A percentile compares a stretch with the other conserved stretches of the same genome.
These are phyloP conservation scores for Lottia gigantea DNA, from an alignment of 2,888 invertebrate species.

Conservation along the genomic window DNA sequence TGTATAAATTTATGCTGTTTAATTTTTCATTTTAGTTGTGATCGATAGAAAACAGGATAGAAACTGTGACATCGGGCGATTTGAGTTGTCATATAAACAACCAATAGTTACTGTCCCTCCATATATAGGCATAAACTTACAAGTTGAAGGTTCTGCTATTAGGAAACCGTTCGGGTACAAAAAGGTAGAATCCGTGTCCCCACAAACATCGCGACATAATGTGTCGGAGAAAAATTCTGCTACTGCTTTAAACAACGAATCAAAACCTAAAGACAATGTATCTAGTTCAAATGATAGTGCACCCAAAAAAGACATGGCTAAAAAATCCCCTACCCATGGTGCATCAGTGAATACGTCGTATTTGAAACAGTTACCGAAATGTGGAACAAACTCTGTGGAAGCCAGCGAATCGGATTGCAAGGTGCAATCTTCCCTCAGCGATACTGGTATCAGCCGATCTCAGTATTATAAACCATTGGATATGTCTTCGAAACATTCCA, in stretches of 20 bases:
- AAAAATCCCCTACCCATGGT: not conserved
- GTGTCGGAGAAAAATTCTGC: not conserved
- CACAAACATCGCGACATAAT: not conserved
- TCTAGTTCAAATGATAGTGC: slow-evolving; percentile 7
- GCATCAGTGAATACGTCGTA: not conserved
- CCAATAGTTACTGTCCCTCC: slow-evolving; percentile 65
- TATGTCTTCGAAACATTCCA: not conserved
- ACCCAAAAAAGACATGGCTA: not conserved
- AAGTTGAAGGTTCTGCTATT: slow-evolving; percentile 57
- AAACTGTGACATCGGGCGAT: slow-evolving; percentile 65
- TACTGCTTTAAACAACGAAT: not conserved
- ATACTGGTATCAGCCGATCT: slow-evolving; percentile 8
- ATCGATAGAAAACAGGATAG: slow-evolving; percentile 65
- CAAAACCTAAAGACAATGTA: slow-evolving; percentile 8
- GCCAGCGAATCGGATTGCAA: slow-evolving; percentile 9
- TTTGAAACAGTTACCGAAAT: slow-evolving; percentile 5
- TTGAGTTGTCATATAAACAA: slow-evolving; percentile 67
- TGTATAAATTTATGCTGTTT: no score
- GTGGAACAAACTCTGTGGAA: not conserved
- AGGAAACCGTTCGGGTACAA: slow-evolving; percentile 35
- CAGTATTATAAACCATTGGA: slow-evolving; percentile 13
- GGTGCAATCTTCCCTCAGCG: not conserved
- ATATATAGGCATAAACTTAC: slow-evolving; percentile 66
- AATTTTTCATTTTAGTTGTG: slow-evolving; percentile 59
- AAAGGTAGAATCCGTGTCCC: slow-evolving; percentile 3